Percentiles rank a stretch among this genome's conserved stretches.
These are phyloP conservation scores for Pristionchus pacificus DNA, from an alignment of 1,140 invertebrate species.

Conservation along the genomic window DNA sequence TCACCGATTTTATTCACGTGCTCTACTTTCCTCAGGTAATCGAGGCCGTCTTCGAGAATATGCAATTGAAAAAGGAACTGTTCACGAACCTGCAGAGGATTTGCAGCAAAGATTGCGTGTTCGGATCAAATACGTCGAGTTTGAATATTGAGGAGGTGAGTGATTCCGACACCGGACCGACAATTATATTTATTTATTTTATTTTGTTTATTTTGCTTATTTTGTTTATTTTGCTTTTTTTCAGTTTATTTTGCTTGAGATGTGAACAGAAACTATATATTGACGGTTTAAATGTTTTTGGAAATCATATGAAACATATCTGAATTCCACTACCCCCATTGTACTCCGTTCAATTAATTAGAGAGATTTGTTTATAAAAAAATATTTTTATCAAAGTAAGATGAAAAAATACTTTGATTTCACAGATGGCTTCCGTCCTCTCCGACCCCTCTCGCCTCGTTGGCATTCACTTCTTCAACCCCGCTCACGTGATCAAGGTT, in stretches of 20 bases:
- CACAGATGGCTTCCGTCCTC: constrained; percentile 56
- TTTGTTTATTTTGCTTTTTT: constrained; percentile 1
- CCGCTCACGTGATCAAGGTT: constrained; percentile 58
- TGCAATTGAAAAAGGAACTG: constrained; percentile 57
- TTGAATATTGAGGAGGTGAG: constrained; percentile 57
- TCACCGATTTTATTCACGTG: no score
- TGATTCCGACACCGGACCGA: not conserved
- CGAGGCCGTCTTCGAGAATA: constrained; percentile 59
- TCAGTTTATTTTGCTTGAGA: not conserved
- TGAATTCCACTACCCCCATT: not conserved
- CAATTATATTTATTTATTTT: not conserved
- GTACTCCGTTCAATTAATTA: not conserved
- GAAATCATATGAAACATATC: not conserved
- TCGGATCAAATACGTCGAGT: constrained; percentile 59
- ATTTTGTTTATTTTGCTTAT: not conserved
- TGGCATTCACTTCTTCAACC: constrained; percentile 60
- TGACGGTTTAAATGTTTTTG: no score
- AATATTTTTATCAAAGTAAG: not conserved
- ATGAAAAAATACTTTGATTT: constrained; percentile 1
- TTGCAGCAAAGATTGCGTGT: constrained; percentile 52
- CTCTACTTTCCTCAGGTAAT: constrained; percentile 57
- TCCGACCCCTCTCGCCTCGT: constrained; percentile 51
- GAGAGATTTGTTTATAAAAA: not conserved
- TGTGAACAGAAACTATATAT: no score
- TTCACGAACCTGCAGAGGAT: constrained; percentile 57